Conservation (phyloP, 2,888 invertebrate species). For the Pinctada fucata region DNA sequence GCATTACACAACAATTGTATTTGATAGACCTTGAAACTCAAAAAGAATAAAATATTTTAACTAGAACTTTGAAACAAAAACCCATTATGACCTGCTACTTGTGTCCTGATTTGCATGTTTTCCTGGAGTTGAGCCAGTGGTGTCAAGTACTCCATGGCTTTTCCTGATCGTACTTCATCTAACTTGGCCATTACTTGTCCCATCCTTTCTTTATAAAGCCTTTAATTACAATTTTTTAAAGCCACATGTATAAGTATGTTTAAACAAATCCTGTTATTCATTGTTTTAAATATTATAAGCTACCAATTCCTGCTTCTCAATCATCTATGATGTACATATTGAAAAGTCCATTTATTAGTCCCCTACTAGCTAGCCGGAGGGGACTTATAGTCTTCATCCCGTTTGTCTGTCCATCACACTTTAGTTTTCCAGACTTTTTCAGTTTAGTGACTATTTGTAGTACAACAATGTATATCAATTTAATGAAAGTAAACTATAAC, state of each 20-base stretch:
- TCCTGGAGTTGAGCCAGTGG: conserved; percentile 92
- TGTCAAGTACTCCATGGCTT: conserved; percentile 91
- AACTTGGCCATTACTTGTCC: conserved; percentile 90
- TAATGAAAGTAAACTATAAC: no score
- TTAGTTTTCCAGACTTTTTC: no score
- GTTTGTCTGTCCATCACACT: no score
- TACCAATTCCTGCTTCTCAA: no score
- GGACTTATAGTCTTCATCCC: no score
- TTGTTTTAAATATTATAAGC: no score
- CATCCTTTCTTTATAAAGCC: conserved; percentile 88
- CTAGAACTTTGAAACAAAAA: no score
- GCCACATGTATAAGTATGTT: background rate
- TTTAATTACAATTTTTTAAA: conserved; percentile 63
- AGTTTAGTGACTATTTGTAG: no score
- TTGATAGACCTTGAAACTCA: no score
- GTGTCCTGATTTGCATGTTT: conserved; percentile 89
- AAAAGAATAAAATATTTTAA: no score
- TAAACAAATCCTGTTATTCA: background rate
- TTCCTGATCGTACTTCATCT: conserved; percentile 89
- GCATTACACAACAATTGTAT: no score
- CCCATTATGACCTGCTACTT: conserved; percentile 86
- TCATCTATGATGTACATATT: background rate
- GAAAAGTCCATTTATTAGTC: background rate
- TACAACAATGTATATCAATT: no score
- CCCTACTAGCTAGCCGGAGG: background rate